Evolutionary conservation across 2,888 invertebrate species (phyloP).

Genomic region (Troilus luridus): DNA sequence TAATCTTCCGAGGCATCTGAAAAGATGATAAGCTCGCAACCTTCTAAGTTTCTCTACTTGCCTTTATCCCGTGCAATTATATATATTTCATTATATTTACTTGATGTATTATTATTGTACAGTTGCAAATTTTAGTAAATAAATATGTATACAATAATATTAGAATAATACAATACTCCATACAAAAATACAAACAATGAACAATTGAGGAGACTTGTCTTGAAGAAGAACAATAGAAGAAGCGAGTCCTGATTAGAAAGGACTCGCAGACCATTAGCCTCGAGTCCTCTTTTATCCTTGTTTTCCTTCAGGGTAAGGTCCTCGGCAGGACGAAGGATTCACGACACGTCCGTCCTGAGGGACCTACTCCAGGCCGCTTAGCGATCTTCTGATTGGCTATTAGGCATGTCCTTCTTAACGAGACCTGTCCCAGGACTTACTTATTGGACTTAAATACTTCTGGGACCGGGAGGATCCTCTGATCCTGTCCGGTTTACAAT

Average conservation of each 20-base stretch:
- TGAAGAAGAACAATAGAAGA: background rate
- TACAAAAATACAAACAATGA: background rate
- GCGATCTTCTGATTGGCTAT: conserved; percentile 4
- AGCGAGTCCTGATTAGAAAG: background rate
- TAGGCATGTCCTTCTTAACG: background rate
- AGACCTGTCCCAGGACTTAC: background rate
- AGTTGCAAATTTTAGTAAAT: no score
- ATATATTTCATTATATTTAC: no score
- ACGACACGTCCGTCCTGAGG: background rate
- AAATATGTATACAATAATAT: no score
- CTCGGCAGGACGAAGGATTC: background rate
- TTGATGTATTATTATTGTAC: no score
- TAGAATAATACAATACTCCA: background rate
- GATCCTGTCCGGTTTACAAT: background rate
- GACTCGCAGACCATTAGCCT: background rate
- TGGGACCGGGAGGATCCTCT: background rate
- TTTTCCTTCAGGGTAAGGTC: background rate
- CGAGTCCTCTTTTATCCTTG: background rate
- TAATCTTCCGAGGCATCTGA: no score
- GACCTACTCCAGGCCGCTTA: background rate
- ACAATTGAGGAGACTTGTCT: background rate
- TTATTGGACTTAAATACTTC: background rate
- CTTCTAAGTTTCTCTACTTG: no score
- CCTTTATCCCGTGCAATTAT: no score
- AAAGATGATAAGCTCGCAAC: no score